Evolutionary conservation across 2,113 vertebrate genomes (phyloP).

Genomic region (Gallinago paraguaiae): DNA sequence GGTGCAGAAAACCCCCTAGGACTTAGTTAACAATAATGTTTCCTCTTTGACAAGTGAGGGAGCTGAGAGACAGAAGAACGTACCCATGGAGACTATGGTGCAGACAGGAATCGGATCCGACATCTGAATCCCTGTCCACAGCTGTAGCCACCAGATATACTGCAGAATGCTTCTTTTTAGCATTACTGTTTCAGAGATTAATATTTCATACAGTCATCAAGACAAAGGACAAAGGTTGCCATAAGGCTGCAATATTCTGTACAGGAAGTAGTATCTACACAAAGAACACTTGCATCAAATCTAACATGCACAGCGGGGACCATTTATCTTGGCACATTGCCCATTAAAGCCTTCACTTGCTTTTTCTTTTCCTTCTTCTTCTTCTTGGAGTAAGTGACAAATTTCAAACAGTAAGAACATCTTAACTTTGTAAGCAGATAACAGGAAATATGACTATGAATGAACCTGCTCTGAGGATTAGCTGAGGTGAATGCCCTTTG

Average conservation of each 20-base stretch:
- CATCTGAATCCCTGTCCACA: slow-evolving; percentile 9
- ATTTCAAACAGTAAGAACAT: slow-evolving; percentile 47
- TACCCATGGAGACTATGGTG: neutral
- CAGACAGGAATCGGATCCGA: neutral
- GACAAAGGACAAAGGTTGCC: slow-evolving; percentile 49
- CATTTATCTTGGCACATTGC: slow-evolving; percentile 42
- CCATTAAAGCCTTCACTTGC: neutral
- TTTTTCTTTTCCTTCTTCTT: slow-evolving; percentile 41
- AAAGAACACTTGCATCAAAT: slow-evolving; percentile 42
- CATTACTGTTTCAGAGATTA: slow-evolving; percentile 28
- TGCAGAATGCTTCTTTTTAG: slow-evolving; percentile 16
- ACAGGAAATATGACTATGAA: slow-evolving; percentile 59
- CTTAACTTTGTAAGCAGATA: slow-evolving; percentile 68
- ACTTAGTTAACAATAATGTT: neutral
- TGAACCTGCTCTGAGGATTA: slow-evolving; percentile 64
- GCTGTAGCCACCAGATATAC: neutral
- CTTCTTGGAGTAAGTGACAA: slow-evolving; percentile 50
- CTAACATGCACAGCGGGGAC: slow-evolving; percentile 11
- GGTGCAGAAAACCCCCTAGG: neutral
- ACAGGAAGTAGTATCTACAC: slow-evolving; percentile 45
- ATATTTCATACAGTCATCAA: slow-evolving; percentile 56
- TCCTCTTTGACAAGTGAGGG: slow-evolving; percentile 14
- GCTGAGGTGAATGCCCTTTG: slow-evolving; percentile 53
- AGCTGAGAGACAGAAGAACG: neutral
- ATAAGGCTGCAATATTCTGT: slow-evolving; percentile 60